Conservation (phyloP, 2,113 vertebrate genomes). For the Drymodes brunneopygia region DNA sequence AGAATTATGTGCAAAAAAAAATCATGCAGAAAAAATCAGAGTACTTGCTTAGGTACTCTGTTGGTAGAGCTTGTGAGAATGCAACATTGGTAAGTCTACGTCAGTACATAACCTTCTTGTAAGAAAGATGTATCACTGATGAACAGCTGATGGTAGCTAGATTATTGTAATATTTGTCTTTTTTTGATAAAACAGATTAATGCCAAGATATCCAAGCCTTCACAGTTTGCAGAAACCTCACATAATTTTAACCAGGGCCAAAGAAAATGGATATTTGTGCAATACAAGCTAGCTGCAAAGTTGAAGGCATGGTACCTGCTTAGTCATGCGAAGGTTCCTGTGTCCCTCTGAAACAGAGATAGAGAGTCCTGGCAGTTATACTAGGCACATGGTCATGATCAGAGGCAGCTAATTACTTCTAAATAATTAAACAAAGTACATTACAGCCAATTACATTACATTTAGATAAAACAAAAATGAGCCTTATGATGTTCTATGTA, state of each 20-base stretch:
- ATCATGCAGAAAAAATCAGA: slow-evolving; percentile 30
- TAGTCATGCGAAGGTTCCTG: slow-evolving; percentile 91
- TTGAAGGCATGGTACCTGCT: slow-evolving; percentile 86
- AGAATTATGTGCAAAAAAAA: neutral
- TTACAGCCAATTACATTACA: slow-evolving; percentile 40
- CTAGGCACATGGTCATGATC: slow-evolving; percentile 25
- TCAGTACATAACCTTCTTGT: neutral
- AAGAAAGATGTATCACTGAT: neutral
- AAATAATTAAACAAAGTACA: slow-evolving; percentile 32
- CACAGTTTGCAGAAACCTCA: slow-evolving; percentile 68
- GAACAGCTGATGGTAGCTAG: neutral
- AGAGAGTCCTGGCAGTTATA: slow-evolving; percentile 75
- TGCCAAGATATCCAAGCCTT: slow-evolving; percentile 66
- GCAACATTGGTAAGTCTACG: neutral
- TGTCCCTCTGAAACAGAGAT: slow-evolving; percentile 96
- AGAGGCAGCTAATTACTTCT: slow-evolving; percentile 20
- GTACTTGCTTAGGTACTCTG: neutral
- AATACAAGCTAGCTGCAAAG: slow-evolving; percentile 66
- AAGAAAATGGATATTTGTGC: slow-evolving; percentile 58
- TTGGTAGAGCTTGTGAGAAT: slow-evolving; percentile 41
- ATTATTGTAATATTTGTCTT: slow-evolving; percentile 42
- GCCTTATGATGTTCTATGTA: neutral
- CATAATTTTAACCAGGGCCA: slow-evolving; percentile 48
- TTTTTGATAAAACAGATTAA: slow-evolving; percentile 28
- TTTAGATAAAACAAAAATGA: neutral